Evolutionary conservation across 1,140 invertebrate species (phyloP), one percentile per base, ranked within the genome.

Genomic region (Acromyrmex echinatior): DNA sequence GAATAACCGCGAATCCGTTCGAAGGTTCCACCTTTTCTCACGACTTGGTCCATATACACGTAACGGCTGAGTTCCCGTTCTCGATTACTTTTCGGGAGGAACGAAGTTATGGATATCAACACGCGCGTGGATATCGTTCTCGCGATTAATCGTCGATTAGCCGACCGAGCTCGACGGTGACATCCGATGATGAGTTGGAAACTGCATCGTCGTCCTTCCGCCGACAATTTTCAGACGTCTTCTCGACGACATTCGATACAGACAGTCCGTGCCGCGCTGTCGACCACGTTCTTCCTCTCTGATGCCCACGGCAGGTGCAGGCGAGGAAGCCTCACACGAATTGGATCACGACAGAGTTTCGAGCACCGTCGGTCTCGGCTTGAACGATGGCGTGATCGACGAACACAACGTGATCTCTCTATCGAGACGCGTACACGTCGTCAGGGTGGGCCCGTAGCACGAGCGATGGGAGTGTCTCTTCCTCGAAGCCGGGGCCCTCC

Each of bases 181-280:
- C 53, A 68, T 39, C n/a, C 62, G 51, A 21, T 53, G 49, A 51
- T 25, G 51, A 31, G 65, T 70, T 21, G 53, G 77, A 39, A 60
- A 35, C 78, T 62, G 77, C 85, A 53, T 31, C 66, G 28, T 86
- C 16, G 28, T 86, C 21, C 76, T 82, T 80, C 78, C 53, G 25
- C n/a, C 25, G 51, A 70, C 16, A 65, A 21, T 86, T 80, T 35
- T 80, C 76, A 60, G n/a, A 21, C 63, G 35, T 63, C 65, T 81
- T 86, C 28, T 62, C 35, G 51, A 80, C 84, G 84, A 86, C 80
- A 84, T 84, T 66, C 84, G 77, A 80, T 53, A 86, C 35, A 66
- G 62, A 45, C 31, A 31, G n/a, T 31, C 51, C 28, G 65, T 51
- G 49, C 53, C 18, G 28, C 45, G 4, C 45, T 31, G 66, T 18